phyloP scores from a whole-genome alignment of 2,113 vertebrate species.

The Malurus melanocephalus region DNA sequence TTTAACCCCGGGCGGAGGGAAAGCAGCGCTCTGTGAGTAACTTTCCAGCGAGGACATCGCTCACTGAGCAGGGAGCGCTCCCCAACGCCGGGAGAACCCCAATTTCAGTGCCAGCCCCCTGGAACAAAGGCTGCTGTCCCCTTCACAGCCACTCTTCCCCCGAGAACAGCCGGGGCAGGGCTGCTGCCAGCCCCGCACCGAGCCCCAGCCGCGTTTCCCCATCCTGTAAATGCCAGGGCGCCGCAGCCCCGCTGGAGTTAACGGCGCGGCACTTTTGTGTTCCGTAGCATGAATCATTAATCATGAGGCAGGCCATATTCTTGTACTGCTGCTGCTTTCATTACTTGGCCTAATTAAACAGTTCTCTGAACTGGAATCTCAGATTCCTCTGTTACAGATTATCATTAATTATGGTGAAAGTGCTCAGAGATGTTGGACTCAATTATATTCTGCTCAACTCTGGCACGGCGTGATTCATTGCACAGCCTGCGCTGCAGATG shows the following conservation, averaged over 20 bases:
- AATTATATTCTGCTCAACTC: constrained; percentile 99
- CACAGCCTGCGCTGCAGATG: constrained; percentile 90
- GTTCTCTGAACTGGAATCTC: constrained; percentile 99
- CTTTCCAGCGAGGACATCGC: constrained; percentile 49
- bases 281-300: constrained; percentile 99
- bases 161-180: constrained; percentile 67
- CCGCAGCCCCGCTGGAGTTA: constrained; percentile 94
- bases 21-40: neutral
- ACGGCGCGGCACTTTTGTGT: constrained; percentile 99
- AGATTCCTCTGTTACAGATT: constrained; percentile 99
- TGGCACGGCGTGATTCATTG: constrained; percentile 99
- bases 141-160: constrained; percentile 71
- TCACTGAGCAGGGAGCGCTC: constrained; percentile 21
- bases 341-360: constrained; percentile 99
- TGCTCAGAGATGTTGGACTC: constrained; percentile 99
- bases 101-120: constrained; percentile 66
- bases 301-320: constrained; percentile 99
- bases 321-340: constrained; percentile 99
- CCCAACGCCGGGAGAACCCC: constrained; percentile 53
- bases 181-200: constrained; percentile 78
- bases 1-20: neutral
- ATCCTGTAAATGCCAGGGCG: constrained; percentile 94
- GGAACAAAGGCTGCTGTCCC: constrained; percentile 63
- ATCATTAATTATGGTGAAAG: constrained; percentile 99
- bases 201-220: constrained; percentile 85